Evolutionary conservation across 2,113 vertebrate species (phyloP).

Genomic region (Salvelinus alpinus): DNA sequence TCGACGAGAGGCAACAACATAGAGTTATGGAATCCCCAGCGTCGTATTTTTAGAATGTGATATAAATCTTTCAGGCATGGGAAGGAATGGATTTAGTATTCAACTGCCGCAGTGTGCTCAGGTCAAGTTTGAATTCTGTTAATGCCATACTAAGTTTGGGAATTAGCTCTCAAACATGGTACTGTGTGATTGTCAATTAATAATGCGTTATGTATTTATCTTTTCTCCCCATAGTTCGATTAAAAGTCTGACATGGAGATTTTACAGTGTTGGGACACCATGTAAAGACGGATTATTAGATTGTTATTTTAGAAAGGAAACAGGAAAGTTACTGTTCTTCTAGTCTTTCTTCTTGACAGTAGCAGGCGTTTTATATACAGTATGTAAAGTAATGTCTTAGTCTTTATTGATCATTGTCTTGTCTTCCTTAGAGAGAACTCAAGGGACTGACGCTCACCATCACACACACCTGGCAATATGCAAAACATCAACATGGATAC

Average conservation of each 20-base stretch:
- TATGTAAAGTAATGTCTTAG: conserved; percentile 18
- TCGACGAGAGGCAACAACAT: no score
- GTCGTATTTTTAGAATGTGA: no score
- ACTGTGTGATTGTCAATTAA: conserved; percentile 40
- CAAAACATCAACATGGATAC: conserved; percentile 44
- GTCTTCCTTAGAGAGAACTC: no score
- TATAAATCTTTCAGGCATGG: not conserved
- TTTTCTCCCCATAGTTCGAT: conserved; percentile 26
- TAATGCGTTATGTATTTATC: conserved; percentile 43
- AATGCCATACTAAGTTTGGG: conserved; percentile 32
- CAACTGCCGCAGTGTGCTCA: not conserved
- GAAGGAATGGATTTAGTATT: conserved; percentile 15
- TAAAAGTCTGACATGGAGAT: conserved; percentile 25
- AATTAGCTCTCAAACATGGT: conserved; percentile 31
- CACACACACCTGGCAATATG: not conserved
- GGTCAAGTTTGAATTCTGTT: conserved; percentile 29
- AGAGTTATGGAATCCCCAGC: no score
- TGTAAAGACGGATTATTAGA: conserved; percentile 15
- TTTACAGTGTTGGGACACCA: conserved; percentile 14
- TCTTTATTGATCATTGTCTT: no score
- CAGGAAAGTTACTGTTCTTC: not conserved
- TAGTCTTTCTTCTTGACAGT: conserved; percentile 49
- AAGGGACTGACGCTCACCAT: no score
- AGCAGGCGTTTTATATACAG: no score
- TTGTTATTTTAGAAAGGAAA: conserved; percentile 4